Percentiles rank a stretch among this genome's conserved stretches.
phyloP scores from a whole-genome alignment of 2,888 invertebrate species.

The Sialis fuliginosa region DNA sequence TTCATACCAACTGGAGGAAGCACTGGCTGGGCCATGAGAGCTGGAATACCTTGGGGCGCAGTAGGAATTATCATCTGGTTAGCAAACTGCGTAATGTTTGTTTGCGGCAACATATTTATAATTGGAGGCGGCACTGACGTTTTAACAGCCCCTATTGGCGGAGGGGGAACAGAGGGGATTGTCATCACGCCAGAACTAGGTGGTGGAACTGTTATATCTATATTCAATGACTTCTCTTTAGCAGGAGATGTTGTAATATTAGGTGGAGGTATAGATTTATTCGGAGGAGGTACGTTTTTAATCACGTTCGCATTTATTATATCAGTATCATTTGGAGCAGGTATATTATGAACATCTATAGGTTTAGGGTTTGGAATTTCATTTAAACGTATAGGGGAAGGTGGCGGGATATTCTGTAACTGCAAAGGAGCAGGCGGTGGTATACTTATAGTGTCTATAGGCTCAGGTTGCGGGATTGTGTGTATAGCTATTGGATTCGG shows the following conservation, averaged over 20 bases:
- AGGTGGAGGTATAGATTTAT: conserved; percentile 26
- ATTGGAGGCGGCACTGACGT: conserved; percentile 8
- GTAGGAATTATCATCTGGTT: conserved; percentile 1
- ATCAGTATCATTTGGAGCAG: conserved; percentile 24
- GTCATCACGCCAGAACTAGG: conserved; percentile 7
- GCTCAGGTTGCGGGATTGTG: conserved; percentile 31
- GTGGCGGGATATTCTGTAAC: conserved; percentile 41
- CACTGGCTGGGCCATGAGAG: conserved; percentile 24
- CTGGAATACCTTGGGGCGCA: conserved; percentile 17
- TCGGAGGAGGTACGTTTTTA: conserved; percentile 26
- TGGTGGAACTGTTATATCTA: conserved; percentile 16
- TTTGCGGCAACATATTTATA: conserved; percentile 3
- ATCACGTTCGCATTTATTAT: conserved; percentile 19
- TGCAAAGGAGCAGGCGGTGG: conserved; percentile 28
- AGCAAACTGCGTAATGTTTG: conserved; percentile 7
- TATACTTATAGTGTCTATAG: conserved; percentile 30
- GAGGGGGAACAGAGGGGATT: conserved; percentile 13
- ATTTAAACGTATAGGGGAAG: conserved; percentile 37
- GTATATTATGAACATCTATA: conserved; percentile 36
- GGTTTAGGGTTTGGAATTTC: conserved; percentile 43
- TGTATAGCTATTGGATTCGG: conserved; percentile 27
- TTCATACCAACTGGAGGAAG: conserved; percentile 20
- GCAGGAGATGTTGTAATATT: conserved; percentile 14
- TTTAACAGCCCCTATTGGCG: conserved; percentile 9
- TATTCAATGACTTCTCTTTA: conserved; percentile 11